These are phyloP conservation scores for Dendrolimus kikuchii DNA, from an alignment of 1,140 invertebrate species.

Conservation along the genomic window DNA sequence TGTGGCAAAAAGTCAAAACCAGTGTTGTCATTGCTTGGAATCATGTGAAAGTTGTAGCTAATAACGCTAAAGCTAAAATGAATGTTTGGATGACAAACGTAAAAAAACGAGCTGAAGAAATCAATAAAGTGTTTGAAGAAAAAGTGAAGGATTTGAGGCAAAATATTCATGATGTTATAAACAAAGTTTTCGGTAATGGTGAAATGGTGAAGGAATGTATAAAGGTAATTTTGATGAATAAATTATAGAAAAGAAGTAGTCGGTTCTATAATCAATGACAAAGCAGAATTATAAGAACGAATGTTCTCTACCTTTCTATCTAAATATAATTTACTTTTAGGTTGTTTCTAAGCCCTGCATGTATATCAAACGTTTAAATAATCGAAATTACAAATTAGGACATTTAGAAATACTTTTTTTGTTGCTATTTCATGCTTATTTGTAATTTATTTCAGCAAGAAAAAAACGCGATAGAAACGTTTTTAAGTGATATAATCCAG, in stretches of 20 bases:
- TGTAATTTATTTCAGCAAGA: conserved; percentile 22
- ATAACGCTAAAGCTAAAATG: conserved; percentile 20
- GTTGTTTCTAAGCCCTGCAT: too few relatives aligned
- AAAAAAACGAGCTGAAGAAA: conserved; percentile 18
- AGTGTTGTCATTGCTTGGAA: conserved; percentile 25
- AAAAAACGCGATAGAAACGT: conserved; percentile 17
- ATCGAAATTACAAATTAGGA: too few relatives aligned
- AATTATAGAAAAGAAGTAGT: too few relatives aligned
- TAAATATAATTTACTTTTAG: too few relatives aligned
- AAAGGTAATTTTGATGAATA: conserved; percentile 15
- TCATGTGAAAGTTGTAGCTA: conserved; percentile 21
- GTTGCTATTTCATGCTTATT: too few relatives aligned
- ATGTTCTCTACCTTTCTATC: too few relatives aligned
- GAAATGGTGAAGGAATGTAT: conserved; percentile 25
- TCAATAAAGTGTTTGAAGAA: conserved; percentile 14
- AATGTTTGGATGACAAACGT: conserved; percentile 19
- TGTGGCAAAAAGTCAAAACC: conserved; percentile 28
- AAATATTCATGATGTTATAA: conserved; percentile 19
- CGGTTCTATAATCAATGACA: too few relatives aligned
- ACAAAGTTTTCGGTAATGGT: conserved; percentile 12
- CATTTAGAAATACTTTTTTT: too few relatives aligned
- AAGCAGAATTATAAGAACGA: too few relatives aligned
- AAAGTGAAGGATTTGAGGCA: conserved; percentile 19
- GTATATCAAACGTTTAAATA: too few relatives aligned
- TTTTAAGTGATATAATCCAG: conserved; percentile 21